Evolutionary conservation across 2,797 vertebrate species (phyloP).

Genomic region (Tarsius wallacei): DNA sequence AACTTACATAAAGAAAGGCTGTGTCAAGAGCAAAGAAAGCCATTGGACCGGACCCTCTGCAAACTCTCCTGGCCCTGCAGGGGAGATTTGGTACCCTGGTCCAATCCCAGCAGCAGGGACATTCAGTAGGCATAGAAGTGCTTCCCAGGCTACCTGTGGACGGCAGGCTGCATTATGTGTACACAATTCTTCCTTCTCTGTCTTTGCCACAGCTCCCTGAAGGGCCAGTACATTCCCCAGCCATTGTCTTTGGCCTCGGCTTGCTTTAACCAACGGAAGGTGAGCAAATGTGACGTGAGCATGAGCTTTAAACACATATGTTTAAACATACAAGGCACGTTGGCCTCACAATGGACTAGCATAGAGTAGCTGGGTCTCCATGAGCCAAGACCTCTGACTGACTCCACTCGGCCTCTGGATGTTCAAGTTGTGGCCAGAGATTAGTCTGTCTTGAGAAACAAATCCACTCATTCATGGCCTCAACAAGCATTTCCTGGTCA

Average conservation of each 20-base stretch:
- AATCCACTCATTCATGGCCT: not conserved
- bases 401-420: not conserved
- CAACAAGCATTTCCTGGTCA: not conserved
- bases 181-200: not conserved
- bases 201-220: not conserved
- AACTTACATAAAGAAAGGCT: slow-evolving; percentile 56
- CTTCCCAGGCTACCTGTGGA: not conserved
- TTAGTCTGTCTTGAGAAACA: not conserved
- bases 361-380: not conserved
- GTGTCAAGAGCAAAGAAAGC: not conserved
- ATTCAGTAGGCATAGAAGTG: accelerated
- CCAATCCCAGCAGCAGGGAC: not conserved
- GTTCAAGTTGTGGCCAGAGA: not conserved
- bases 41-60: not conserved
- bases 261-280: not conserved
- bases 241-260: not conserved
- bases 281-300: accelerated
- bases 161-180: not conserved
- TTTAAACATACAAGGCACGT: not conserved
- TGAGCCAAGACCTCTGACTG: not conserved
- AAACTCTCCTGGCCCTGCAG: not conserved
- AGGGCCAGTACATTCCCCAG: too few species aligned
- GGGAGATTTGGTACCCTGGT: not conserved
- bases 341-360: not conserved
- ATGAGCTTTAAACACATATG: too few species aligned